Evolutionary conservation across 2,113 vertebrate species (phyloP).

Genomic region (Acanthisitta chloris): DNA sequence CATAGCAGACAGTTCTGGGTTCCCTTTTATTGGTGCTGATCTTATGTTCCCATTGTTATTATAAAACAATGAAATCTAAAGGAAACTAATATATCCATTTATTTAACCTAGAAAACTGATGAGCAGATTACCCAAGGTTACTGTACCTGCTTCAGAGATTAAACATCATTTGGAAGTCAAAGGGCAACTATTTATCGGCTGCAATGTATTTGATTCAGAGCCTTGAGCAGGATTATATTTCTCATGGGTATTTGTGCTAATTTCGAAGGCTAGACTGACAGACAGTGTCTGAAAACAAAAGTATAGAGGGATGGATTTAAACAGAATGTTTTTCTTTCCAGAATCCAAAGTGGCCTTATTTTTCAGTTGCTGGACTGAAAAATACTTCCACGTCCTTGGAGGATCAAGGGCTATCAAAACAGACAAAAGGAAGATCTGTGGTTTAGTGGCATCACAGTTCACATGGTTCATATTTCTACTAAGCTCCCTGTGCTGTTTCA

Average conservation of each 20-base stretch:
- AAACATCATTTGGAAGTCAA: constrained; percentile 56
- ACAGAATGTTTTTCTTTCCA: constrained; percentile 56
- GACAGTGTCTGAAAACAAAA: constrained; percentile 52
- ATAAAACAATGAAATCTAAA: constrained; percentile 18
- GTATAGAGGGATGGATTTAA: constrained; percentile 46
- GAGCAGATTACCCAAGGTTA: constrained; percentile 37
- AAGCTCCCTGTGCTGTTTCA: constrained; percentile 66
- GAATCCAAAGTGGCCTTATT: constrained; percentile 36
- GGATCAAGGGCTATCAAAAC: constrained; percentile 72
- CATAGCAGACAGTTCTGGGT: not conserved
- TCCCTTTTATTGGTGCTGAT: not conserved
- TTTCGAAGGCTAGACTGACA: constrained; percentile 64
- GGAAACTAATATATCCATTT: constrained; percentile 27
- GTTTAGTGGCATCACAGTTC: constrained; percentile 58
- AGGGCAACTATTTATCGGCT: constrained; percentile 43
- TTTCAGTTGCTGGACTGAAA: constrained; percentile 37
- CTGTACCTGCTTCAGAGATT: constrained; percentile 54
- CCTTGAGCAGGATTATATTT: constrained; percentile 51
- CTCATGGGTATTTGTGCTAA: constrained; percentile 61
- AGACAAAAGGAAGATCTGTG: constrained; percentile 70
- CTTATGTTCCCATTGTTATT: not conserved
- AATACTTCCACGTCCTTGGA: constrained; percentile 47
- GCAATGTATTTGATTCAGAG: constrained; percentile 52
- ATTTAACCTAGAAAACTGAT: constrained; percentile 52
- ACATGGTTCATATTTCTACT: constrained; percentile 76